A percentile compares a stretch with the other conserved stretches of the same genome.
These are phyloP conservation scores for Tetropium fuscum DNA, from an alignment of 2,888 invertebrate genomes.

Conservation along the genomic window DNA sequence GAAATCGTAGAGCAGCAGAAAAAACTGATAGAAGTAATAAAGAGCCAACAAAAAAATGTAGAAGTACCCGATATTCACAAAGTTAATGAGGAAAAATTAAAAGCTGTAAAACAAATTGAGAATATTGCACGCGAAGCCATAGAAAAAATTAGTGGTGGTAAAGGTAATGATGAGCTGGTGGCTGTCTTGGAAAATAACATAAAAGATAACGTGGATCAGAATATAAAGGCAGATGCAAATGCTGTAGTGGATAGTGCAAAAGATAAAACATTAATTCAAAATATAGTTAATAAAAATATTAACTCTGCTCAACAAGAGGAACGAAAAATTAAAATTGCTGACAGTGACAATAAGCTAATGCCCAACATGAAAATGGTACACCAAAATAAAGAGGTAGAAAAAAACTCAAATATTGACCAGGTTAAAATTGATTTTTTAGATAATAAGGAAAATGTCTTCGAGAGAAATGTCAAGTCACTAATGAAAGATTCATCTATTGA, in stretches of 20 bases:
- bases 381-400: too few relatives aligned
- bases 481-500: too few relatives aligned
- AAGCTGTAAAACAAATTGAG: constrained; percentile 61
- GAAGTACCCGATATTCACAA: constrained; percentile 45
- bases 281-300: background rate
- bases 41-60: constrained; percentile 48
- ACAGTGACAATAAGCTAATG: too few relatives aligned
- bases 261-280: background rate
- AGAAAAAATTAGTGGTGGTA: constrained; percentile 54
- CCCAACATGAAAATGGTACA: too few relatives aligned
- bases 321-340: too few relatives aligned
- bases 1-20: constrained; percentile 77
- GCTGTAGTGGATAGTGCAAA: background rate
- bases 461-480: too few relatives aligned
- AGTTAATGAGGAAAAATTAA: constrained; percentile 55
- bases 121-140: constrained; percentile 61
- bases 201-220: constrained; percentile 1
- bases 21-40: constrained; percentile 48
- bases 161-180: constrained; percentile 43
- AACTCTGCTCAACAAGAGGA: too few relatives aligned
- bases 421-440: too few relatives aligned
- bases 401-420: too few relatives aligned
- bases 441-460: too few relatives aligned
- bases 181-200: constrained; percentile 12
- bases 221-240: background rate